These are phyloP conservation scores for Prenolepis imparis DNA, from an alignment of 2,888 invertebrate species.

Conservation along the genomic window DNA sequence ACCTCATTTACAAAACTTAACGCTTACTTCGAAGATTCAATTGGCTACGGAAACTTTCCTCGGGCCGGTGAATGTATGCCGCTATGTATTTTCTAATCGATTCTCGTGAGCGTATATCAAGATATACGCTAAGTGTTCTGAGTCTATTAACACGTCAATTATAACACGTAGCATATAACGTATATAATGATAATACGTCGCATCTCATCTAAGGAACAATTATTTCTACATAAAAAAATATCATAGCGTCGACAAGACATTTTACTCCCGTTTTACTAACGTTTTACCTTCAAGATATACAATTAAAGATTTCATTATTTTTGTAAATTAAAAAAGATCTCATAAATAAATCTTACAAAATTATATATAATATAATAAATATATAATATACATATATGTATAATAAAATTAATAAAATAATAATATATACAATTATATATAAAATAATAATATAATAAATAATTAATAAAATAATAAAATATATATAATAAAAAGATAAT, in stretches of 20 bases:
- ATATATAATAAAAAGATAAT: no score
- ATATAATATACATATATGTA: no score
- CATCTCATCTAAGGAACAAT: neutral
- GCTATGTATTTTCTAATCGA: slow-evolving; percentile 41
- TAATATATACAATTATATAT: no score
- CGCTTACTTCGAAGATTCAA: slow-evolving; percentile 30
- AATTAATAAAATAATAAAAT: no score
- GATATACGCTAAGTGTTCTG: slow-evolving; percentile 4
- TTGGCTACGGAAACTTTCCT: slow-evolving; percentile 22
- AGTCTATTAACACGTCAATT: slow-evolving; percentile 14
- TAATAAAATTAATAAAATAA: no score
- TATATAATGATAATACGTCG: neutral
- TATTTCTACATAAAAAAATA: neutral
- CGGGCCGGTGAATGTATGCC: slow-evolving; percentile 39
- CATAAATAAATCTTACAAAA: slow-evolving; percentile 1
- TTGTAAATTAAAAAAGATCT: neutral
- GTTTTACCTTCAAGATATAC: neutral
- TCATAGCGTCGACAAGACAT: neutral
- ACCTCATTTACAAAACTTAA: slow-evolving; percentile 28
- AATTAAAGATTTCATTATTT: neutral
- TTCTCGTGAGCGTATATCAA: slow-evolving; percentile 6
- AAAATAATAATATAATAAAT: no score
- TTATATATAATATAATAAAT: neutral
- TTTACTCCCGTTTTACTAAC: neutral
- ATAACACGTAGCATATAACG: neutral